Evolutionary conservation across 2,797 vertebrate genomes (phyloP), one percentile per base, ranked within the genome.

Genomic region (Molossus alvarezi): DNA sequence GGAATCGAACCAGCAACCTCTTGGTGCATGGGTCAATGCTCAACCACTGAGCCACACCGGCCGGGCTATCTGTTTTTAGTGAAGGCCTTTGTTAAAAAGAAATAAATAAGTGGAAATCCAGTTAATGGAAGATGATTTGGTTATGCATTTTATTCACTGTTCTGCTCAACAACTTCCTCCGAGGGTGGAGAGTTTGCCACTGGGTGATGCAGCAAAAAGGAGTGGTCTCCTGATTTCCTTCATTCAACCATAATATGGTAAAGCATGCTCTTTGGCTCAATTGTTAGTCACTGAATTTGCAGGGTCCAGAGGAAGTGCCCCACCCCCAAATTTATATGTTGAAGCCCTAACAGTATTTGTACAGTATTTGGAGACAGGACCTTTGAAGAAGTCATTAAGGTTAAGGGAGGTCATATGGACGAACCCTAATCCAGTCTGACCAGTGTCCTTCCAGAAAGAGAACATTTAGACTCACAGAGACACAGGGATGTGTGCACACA

Each of bases 151-250:
- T 58, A 21, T 17, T 75, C 79, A 21, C 1, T n/a, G 90, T 60
- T 86, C 69, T 95, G 69, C 29, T 94, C 41, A 33, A n/a, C n/a
- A 84, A 21, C 17, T 57, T 57, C 18, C 71, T 76, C 17, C 20
- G 51, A 60, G 27, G 60, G 60, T 23, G 83, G 27, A 33, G 27
- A 57, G 55, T 77, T 60, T 69, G 60, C 81, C 62, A 0, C 25
- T 73, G 21, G 3, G 6, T 5, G 51, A 67, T 69, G 1, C 0
- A 0, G 37, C 45, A 9, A 5, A 12, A 6, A 53, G 37, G 15
- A 6, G 4, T 10, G 8, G 41, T 9, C 13, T 33, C 33, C 48
- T 8, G 4, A 58, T 25, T 81, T 55, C 27, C 4, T 84, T n/a
- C 23, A 3, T 53, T 75, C 71, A 51, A 2, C 23, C 17, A 1